Evolutionary conservation across 2,797 vertebrate species (phyloP).

Genomic region (Alectoris magna): DNA sequence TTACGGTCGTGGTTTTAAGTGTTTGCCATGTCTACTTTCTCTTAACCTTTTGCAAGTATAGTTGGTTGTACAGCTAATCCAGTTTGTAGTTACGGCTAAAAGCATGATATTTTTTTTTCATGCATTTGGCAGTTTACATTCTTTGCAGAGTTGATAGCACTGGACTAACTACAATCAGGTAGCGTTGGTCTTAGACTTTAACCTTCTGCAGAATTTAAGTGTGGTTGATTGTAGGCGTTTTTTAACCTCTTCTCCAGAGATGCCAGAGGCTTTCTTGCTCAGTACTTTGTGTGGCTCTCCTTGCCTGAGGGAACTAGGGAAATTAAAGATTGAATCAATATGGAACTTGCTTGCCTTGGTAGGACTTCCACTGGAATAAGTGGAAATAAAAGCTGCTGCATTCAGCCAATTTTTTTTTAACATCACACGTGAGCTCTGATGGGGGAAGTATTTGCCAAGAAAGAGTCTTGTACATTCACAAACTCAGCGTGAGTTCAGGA

Average conservation of each 20-base stretch:
- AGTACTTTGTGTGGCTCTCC: rapidly evolving
- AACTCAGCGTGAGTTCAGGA: background rate
- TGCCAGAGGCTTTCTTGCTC: background rate
- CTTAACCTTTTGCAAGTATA: background rate
- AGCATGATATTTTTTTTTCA: background rate
- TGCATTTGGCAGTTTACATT: background rate
- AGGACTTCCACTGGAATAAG: background rate
- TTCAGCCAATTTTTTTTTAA: background rate
- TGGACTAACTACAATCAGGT: background rate
- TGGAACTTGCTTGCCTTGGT: background rate
- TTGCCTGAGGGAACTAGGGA: background rate
- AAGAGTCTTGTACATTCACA: background rate
- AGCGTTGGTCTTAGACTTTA: background rate
- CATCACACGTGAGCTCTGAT: background rate
- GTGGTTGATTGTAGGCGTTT: rapidly evolving
- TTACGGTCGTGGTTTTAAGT: background rate
- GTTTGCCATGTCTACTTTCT: background rate
- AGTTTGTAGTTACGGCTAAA: background rate
- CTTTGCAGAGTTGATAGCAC: background rate
- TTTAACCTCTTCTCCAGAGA: background rate
- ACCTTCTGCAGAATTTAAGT: background rate
- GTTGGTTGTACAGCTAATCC: background rate
- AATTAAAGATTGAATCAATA: background rate
- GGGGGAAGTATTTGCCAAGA: background rate
- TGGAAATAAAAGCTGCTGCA: background rate